Conservation (phyloP, 2,113 vertebrate species). For the Indicator maculatus region DNA sequence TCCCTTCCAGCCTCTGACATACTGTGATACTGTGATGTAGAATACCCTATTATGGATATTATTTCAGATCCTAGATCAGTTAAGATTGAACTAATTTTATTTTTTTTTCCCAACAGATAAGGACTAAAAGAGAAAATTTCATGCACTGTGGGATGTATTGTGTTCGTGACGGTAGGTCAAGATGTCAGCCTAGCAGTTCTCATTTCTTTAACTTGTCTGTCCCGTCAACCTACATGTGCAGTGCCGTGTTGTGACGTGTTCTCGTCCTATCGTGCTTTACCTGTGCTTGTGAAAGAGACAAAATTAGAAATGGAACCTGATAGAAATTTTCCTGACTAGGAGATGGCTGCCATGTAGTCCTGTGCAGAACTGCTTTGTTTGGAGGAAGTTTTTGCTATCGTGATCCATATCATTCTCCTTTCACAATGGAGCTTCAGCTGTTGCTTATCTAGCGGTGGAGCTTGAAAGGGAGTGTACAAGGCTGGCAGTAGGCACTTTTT, state of each 20-base stretch:
- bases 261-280: accelerated
- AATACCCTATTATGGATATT: neutral
- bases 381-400: neutral
- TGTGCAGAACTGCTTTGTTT: neutral
- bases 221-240: neutral
- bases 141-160: neutral
- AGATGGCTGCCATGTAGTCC: neutral
- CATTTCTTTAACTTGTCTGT: neutral
- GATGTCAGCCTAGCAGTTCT: neutral
- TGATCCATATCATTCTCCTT: neutral
- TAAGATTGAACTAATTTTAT: neutral
- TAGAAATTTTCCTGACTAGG: neutral
- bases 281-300: neutral
- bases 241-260: neutral
- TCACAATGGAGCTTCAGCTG: neutral
- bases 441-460: neutral
- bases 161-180: neutral
- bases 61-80: neutral
- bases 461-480: neutral
- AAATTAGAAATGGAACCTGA: neutral
- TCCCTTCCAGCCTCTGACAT: no score
- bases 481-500: neutral
- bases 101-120: neutral
- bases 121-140: neutral
- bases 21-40: no score